Evolutionary conservation across 2,797 vertebrate genomes (phyloP), one percentile per base, ranked within the genome.

Genomic region (Petrocephalus sullivani): DNA sequence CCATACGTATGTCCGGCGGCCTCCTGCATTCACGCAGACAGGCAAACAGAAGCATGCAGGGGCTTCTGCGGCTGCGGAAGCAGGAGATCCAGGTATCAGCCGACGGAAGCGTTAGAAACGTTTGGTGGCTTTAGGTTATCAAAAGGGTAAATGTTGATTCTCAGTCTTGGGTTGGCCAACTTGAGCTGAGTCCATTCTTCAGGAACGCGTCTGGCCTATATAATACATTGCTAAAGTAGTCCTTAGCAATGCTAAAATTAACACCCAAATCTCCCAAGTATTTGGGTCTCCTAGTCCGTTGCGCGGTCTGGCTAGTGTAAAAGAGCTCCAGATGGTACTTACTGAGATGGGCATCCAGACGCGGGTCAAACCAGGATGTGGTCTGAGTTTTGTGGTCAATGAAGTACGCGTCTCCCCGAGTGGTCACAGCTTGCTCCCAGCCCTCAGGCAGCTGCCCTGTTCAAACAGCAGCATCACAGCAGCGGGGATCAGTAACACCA

Each of bases 371-470:
- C 92, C 93, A 93, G 78, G 92, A 92, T 41, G 92, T 93, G 90
- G 90, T 91, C 88, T 93, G 91, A 89, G 91, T 90, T 93, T 93
- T 93, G 93, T 93, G 92, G 92, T 94, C 92, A 91, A 93, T 93
- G 93, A 93, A 93, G 92, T 91, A 93, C n/a, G 89, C 92, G 91
- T 93, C 93, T 93, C 92, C 92, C 91, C 92, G 91, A 91, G 92
- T 67, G 46, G 90, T 93, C 87, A 91, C 87, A 67, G 92, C 90
- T 90, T 91, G 92, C 89, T 93, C 93, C 92, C 92, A 94, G 90
- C 91, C 92, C 81, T 92, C 89, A 46, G 92, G 93, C 87, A 93
- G 88, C 78, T 92, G 90, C 89, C 91, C 92, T 94, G 93, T 93
- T 92, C 87, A 91, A 91, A 90, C 85, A 89, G 89, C 89, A 93